Percentiles rank a stretch among this genome's conserved stretches.
phyloP scores from a whole-genome alignment of 2,797 vertebrate species.

The Adelosebastes latens region DNA sequence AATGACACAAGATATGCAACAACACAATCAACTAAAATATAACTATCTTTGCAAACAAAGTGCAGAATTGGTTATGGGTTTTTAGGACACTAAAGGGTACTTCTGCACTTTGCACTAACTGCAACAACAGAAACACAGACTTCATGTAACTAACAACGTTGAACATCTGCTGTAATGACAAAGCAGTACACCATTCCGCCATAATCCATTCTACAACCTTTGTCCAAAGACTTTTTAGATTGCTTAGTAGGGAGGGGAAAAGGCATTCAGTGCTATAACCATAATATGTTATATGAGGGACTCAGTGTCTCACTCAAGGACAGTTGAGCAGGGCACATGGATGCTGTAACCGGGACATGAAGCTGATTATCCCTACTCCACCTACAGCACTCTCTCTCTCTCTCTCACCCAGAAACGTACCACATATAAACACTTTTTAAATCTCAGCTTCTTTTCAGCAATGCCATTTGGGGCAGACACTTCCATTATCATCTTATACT shows the following conservation, averaged over 20 bases:
- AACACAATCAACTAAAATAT: not conserved
- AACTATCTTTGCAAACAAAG: not conserved
- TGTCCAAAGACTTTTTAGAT: conserved; percentile 14
- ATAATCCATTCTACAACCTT: conserved; percentile 14
- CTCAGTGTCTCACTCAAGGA: not conserved
- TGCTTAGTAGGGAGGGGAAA: not conserved
- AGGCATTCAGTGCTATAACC: not conserved
- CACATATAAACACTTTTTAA: conserved; percentile 5
- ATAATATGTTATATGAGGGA: not conserved
- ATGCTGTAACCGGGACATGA: not conserved
- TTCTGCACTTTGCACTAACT: not conserved
- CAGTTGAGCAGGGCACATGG: not conserved
- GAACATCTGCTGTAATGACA: conserved; percentile 14
- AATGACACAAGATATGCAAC: not conserved
- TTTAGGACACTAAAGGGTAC: not conserved
- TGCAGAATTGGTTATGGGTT: not conserved
- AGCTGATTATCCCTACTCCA: not conserved
- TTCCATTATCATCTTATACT: conserved; percentile 51
- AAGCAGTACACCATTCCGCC: not conserved
- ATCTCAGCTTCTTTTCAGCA: conserved; percentile 12
- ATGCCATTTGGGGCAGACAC: conserved; percentile 10
- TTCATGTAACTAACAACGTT: not conserved
- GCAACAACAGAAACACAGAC: not conserved
- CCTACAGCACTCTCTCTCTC: not conserved
- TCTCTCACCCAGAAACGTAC: conserved; percentile 6